Evolutionary conservation across 2,888 invertebrate species (phyloP), one percentile per base, ranked within the genome.

Genomic region (Schrankia costaestrigalis): DNA sequence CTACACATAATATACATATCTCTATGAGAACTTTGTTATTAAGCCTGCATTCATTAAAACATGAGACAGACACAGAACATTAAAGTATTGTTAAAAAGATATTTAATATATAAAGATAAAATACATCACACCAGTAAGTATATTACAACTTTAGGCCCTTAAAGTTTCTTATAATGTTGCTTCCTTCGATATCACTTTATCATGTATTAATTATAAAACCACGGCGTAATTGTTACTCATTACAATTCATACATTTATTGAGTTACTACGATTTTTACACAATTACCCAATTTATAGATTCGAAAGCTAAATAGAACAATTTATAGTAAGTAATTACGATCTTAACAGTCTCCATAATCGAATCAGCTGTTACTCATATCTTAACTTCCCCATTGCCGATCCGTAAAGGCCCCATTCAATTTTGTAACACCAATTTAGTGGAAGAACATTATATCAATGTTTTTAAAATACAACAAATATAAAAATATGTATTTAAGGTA

Each of bases 11-110:
- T n/a, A n/a, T 50, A 53, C 39, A 50, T 53, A 62, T 59, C 59
- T 61, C 70, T 64, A 65, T 52, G 63, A 69, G 60, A 68, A 66
- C 47, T 45, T 48, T 19, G 35, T 32, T 53, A 50, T 41, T 46
- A 53, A 56, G 57, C 42, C 63, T 65, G 56, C 52, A 49, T 41
- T 37, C 27, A 43, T 35, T 38, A 44, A 42, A 49, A 53, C 48
- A 36, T 18, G 29, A 38, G 28, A 31, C 41, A 43, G 31, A 44
- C 30, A 26, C 24, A 26, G 10, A 31, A 33, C 19, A 32, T 27
- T 30, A 28, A 44, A 33, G 24, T 26, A n/a, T n/a, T n/a, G n/a
- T n/a, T n/a, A n/a, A n/a, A n/a, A n/a, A n/a, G n/a, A n/a, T n/a
- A n/a, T n/a, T n/a, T n/a, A n/a, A n/a, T n/a, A n/a, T n/a, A n/a